These are phyloP conservation scores for Agrotis segetum DNA, from an alignment of 2,888 invertebrate species.

Conservation along the genomic window DNA sequence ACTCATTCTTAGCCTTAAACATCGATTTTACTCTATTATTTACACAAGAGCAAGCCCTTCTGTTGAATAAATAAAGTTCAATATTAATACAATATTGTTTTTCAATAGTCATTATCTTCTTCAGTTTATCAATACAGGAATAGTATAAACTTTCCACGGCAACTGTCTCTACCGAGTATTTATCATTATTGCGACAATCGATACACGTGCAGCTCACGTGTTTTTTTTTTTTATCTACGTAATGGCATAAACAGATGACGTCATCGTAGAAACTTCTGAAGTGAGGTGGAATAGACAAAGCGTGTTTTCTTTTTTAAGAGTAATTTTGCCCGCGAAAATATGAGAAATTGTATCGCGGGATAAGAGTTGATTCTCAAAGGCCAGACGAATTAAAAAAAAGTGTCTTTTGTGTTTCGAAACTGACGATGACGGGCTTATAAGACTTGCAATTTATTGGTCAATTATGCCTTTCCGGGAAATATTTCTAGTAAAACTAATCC, in stretches of 20 bases:
- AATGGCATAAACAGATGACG: slow-evolving; percentile 34
- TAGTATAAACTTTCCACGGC: slow-evolving; percentile 49
- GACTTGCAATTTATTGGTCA: too few relatives aligned
- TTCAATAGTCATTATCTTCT: slow-evolving; percentile 4
- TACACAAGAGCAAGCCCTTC: too few relatives aligned
- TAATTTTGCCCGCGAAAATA: too few relatives aligned
- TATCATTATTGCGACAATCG: slow-evolving; percentile 45
- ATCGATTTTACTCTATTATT: not conserved
- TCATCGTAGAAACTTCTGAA: slow-evolving; percentile 20
- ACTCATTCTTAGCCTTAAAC: not conserved
- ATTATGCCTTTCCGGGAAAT: not conserved
- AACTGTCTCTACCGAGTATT: slow-evolving; percentile 29
- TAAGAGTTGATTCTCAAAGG: too few relatives aligned
- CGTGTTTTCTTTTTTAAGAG: not conserved
- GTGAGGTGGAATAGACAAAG: slow-evolving; percentile 10
- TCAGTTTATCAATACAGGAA: slow-evolving; percentile 46
- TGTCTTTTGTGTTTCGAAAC: too few relatives aligned
- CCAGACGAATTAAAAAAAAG: too few relatives aligned
- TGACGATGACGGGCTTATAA: too few relatives aligned
- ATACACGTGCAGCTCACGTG: slow-evolving; percentile 52
- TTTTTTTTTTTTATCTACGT: slow-evolving; percentile 51
- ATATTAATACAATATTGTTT: slow-evolving; percentile 15
- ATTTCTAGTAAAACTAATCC: not conserved
- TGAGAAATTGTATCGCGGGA: too few relatives aligned
- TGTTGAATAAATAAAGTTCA: not conserved